phyloP scores from a whole-genome alignment of 1,140 invertebrate genomes.

The Tetramorium simillimum region DNA sequence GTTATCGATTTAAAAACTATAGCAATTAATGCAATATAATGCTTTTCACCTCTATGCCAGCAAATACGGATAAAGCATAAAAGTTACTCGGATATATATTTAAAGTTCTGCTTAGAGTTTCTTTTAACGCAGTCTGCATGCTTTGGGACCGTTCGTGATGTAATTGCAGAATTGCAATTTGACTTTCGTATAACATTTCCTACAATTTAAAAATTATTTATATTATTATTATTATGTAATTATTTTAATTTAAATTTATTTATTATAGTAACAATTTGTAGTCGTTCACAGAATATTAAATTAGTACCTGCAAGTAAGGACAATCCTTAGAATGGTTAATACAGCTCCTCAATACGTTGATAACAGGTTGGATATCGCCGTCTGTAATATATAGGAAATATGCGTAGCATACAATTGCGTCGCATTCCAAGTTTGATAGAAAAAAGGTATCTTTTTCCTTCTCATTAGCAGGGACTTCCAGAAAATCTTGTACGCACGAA shows the following conservation, averaged over 20 bases:
- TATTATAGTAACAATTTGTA: background rate
- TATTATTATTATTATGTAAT: too few relatives aligned
- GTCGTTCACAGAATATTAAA: background rate
- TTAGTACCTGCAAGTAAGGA: conserved; percentile 73
- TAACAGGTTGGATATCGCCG: conserved; percentile 65
- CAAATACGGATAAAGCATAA: conserved; percentile 83
- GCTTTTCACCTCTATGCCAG: conserved; percentile 80
- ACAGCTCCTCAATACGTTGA: conserved; percentile 74
- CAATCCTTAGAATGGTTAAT: conserved; percentile 74
- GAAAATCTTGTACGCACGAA: conserved; percentile 71
- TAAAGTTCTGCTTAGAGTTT: conserved; percentile 78
- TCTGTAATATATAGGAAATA: conserved; percentile 84
- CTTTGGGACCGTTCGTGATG: conserved; percentile 72
- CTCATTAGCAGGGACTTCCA: conserved; percentile 44
- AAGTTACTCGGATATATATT: conserved; percentile 87
- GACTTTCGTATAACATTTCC: conserved; percentile 81
- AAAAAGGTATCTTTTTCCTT: conserved; percentile 81
- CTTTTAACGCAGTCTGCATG: conserved; percentile 59
- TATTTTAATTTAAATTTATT: background rate
- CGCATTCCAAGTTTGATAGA: conserved; percentile 85
- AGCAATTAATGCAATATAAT: conserved; percentile 8
- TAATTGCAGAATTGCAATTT: conserved; percentile 83
- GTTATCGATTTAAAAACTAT: conserved; percentile 9
- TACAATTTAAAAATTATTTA: conserved; percentile 65
- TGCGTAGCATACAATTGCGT: conserved; percentile 86